Percentiles rank a stretch among this genome's conserved stretches.
These are phyloP conservation scores for Apamea anceps DNA, from an alignment of 2,888 invertebrate species.

Conservation along the genomic window DNA sequence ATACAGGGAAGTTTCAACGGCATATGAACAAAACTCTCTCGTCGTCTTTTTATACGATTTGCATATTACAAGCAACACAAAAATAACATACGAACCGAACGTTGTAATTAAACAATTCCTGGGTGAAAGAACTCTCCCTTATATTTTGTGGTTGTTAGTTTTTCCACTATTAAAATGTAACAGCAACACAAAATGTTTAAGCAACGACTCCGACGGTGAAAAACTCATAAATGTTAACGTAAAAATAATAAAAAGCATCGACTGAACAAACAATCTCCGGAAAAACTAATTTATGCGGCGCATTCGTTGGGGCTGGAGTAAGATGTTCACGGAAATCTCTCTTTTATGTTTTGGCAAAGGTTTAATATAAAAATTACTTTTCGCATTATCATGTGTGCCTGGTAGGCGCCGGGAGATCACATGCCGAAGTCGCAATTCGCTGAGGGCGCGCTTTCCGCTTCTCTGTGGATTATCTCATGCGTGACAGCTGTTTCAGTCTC, in stretches of 20 bases:
- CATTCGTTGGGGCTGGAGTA: slow-evolving; percentile 79
- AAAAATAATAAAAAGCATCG: slow-evolving; percentile 81
- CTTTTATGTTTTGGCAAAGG: slow-evolving; percentile 88
- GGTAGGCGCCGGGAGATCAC: slow-evolving; percentile 78
- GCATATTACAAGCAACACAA: slow-evolving; percentile 72
- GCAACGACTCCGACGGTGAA: slow-evolving; percentile 70
- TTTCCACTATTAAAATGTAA: slow-evolving; percentile 65
- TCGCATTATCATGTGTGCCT: slow-evolving; percentile 87
- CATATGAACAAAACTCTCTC: slow-evolving; percentile 71
- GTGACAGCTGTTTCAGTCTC: slow-evolving; percentile 84
- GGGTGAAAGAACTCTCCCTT: slow-evolving; percentile 55
- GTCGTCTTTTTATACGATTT: slow-evolving; percentile 77
- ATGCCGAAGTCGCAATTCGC: slow-evolving; percentile 77
- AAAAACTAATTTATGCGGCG: slow-evolving; percentile 89
- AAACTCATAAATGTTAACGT: slow-evolving; percentile 87
- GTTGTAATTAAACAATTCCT: slow-evolving; percentile 72
- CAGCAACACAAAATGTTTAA: slow-evolving; percentile 63
- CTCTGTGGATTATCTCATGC: slow-evolving; percentile 85
- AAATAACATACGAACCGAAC: slow-evolving; percentile 56
- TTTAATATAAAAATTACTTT: slow-evolving; percentile 90
- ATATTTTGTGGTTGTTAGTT: slow-evolving; percentile 56
- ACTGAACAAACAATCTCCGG: slow-evolving; percentile 87
- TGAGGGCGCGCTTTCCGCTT: slow-evolving; percentile 79
- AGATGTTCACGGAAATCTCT: slow-evolving; percentile 81
- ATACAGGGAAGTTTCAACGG: slow-evolving; percentile 76